A percentile compares a stretch with the other conserved stretches of the same genome.
These are phyloP conservation scores for Telmatochromis sp. DNA, from an alignment of 2,113 vertebrate genomes.

Conservation along the genomic window DNA sequence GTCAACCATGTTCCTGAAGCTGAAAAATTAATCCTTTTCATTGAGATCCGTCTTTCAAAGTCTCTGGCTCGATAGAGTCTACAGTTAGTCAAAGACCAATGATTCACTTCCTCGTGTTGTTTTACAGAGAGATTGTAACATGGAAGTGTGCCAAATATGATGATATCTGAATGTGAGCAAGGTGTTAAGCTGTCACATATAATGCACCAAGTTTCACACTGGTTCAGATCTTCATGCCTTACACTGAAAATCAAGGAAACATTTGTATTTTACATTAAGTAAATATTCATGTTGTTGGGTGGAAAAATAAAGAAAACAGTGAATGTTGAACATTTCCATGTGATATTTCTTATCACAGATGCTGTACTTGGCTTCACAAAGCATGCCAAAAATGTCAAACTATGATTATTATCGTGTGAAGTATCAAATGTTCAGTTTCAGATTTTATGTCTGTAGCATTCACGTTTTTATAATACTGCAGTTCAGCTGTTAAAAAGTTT, in stretches of 20 bases:
- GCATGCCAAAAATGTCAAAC: background rate
- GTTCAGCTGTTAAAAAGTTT: background rate
- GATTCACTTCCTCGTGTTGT: background rate
- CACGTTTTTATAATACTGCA: background rate
- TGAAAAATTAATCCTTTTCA: background rate
- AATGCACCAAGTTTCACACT: background rate
- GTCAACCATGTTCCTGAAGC: background rate
- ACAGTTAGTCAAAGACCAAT: background rate
- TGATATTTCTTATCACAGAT: accelerated
- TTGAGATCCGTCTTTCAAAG: background rate
- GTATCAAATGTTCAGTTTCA: background rate
- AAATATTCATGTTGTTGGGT: background rate
- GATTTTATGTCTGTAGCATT: background rate
- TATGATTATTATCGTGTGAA: accelerated
- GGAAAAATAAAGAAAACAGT: background rate
- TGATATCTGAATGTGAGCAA: background rate
- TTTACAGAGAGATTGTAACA: background rate
- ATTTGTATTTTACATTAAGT: background rate
- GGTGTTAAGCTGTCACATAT: background rate
- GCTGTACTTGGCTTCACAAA: background rate
- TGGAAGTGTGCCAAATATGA: accelerated
- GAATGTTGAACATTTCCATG: background rate
- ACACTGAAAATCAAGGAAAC: background rate
- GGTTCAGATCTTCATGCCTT: background rate
- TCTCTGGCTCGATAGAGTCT: accelerated